A percentile compares a stretch with the other conserved stretches of the same genome.
Conservation (phyloP, 2,797 vertebrate genomes). For the Trematomus bernacchii region DNA sequence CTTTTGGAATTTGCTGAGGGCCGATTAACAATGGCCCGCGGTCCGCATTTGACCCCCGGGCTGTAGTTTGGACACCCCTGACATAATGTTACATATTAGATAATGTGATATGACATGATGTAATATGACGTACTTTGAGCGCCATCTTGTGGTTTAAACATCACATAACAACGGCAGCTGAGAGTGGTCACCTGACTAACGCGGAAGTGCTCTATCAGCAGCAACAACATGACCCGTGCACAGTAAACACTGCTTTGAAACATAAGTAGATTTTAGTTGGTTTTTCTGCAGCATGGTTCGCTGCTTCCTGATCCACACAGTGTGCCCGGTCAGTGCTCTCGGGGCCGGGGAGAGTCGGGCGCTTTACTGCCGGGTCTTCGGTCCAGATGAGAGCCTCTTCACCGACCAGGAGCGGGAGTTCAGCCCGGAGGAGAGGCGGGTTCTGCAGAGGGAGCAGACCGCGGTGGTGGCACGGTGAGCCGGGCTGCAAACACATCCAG, state of each 20-base stretch:
- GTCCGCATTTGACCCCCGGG: no score
- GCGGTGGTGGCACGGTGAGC: conserved; percentile 86
- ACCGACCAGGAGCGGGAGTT: conserved; percentile 29
- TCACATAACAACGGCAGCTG: neutral
- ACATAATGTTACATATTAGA: neutral
- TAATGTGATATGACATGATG: neutral
- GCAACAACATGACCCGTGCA: rapidly evolving
- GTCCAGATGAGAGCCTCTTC: conserved; percentile 71
- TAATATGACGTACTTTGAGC: neutral
- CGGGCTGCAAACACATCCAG: no score
- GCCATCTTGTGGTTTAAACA: conserved; percentile 62
- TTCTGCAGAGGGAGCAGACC: conserved; percentile 85
- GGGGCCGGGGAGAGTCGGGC: conserved; percentile 81
- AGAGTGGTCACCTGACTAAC: conserved; percentile 76
- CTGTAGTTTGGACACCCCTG: no score
- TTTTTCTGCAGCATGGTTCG: conserved; percentile 83
- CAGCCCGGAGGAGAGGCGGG: conserved; percentile 79
- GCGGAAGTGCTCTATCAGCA: conserved; percentile 74
- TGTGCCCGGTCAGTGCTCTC: conserved; percentile 78
- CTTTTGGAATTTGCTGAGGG: no score
- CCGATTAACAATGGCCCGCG: no score
- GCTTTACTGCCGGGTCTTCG: conserved; percentile 88
- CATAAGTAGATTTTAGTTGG: rapidly evolving
- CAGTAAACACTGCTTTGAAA: neutral
- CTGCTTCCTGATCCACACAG: conserved; percentile 89